Evolutionary conservation across 2,888 invertebrate species (phyloP).

Genomic region (Caenorhabditis parvicauda): DNA sequence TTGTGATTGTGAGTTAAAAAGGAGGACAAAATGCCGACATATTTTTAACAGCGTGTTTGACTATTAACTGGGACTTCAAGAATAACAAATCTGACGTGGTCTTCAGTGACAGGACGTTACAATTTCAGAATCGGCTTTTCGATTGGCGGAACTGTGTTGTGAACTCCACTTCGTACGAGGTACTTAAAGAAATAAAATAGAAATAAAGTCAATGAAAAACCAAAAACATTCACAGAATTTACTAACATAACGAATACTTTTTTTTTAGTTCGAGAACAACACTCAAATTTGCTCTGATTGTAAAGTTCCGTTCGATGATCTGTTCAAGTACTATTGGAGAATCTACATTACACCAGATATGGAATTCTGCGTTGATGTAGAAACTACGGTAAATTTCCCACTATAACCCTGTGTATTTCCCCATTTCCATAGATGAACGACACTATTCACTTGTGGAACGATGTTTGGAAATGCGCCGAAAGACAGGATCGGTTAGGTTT

Average conservation of each 20-base stretch:
- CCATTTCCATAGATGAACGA: conserved; percentile 52
- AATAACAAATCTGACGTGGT: conserved; percentile 27
- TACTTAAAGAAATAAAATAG: neutral
- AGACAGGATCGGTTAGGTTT: conserved; percentile 22
- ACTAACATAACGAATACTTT: neutral
- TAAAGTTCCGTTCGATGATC: conserved; percentile 40
- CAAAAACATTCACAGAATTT: conserved; percentile 3
- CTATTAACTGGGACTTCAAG: conserved; percentile 45
- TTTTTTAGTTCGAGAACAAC: conserved; percentile 11
- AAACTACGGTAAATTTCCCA: conserved; percentile 41
- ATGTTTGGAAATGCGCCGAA: conserved; percentile 55
- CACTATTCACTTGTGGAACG: conserved; percentile 59
- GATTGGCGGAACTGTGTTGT: conserved; percentile 54
- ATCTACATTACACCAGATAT: conserved; percentile 54
- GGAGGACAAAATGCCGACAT: neutral
- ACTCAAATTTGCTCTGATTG: conserved; percentile 45
- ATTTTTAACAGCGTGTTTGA: conserved; percentile 39
- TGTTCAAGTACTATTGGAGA: conserved; percentile 58
- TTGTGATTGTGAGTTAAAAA: conserved; percentile 51
- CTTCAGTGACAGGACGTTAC: conserved; percentile 43
- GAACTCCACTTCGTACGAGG: conserved; percentile 33
- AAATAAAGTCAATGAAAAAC: too few relatives aligned
- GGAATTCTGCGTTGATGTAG: conserved; percentile 61
- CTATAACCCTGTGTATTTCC: neutral
- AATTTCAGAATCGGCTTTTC: conserved; percentile 35